Evolutionary conservation across 2,797 vertebrate genomes (phyloP), one percentile per base, ranked within the genome.

Genomic region (Halcyon chelicuti): DNA sequence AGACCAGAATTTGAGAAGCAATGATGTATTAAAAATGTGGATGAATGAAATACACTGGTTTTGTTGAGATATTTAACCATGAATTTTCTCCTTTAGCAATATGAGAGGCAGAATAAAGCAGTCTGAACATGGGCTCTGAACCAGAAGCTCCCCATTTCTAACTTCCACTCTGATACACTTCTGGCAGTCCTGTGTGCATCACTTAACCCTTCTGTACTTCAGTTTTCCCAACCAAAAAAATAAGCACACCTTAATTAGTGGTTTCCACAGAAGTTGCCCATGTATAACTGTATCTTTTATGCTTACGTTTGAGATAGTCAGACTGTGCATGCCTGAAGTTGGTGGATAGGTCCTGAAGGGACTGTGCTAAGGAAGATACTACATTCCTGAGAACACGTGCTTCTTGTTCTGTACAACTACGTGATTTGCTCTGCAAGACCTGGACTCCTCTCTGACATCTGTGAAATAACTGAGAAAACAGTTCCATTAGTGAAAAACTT

Each of bases 281-380:
- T 14, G 65, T 61, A 58, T 65, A 54, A 33, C 73, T 62, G 47
- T 12, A n/a, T 31, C 37, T n/a, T 37, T 55, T 66, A 47, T 95
- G 97, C 99, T 98, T 98, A 99, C 99, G 99, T 98, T 99, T 99
- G 93, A 99, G 98, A 98, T 99, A 99, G 98, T 98, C 97, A 37
- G 99, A 99, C 98, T 99, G 99, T 23, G 99, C 99, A 75, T 99
- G 99, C 95, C 99, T 98, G 94, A 99, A 99, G 97, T 97, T 98
- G 96, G 95, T 98, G 91, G 99, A 99, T 17, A 99, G 98, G 10
- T 99, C 99, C 98, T 99, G 99, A 80, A 99, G 98, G 80, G 98
- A 98, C 94, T 99, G 99, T 3, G 99, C 99, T 97, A 99, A 96
- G 21, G 99, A 99, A 67, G 99, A 99, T 60, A 99, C 99, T 93